Percentiles rank a stretch among this genome's conserved stretches.
Conservation (phyloP, 2,888 invertebrate species). For the Sympetrum striolatum region DNA sequence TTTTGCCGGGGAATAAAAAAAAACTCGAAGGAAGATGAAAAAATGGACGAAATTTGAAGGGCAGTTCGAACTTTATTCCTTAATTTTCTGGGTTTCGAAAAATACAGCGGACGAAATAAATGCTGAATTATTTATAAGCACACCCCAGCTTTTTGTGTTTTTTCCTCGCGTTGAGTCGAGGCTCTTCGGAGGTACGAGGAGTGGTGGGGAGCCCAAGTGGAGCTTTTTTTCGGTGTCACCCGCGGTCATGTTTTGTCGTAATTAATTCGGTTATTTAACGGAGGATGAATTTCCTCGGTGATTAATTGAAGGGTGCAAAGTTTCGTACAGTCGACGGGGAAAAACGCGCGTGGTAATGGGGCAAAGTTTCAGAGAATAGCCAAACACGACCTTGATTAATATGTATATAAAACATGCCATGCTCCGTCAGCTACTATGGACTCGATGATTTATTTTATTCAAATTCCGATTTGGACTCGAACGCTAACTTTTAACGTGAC, state of each 20-base stretch:
- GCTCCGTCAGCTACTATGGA: too few relatives aligned
- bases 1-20: not conserved
- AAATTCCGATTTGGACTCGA: too few relatives aligned
- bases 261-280: not conserved
- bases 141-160: not conserved
- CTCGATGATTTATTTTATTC: too few relatives aligned
- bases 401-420: not conserved
- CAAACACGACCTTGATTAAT: not conserved
- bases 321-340: not conserved
- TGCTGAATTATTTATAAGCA: not conserved
- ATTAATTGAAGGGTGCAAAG: not conserved
- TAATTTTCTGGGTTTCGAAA: not conserved
- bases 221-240: not conserved
- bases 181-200: not conserved
- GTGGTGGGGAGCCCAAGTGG: not conserved
- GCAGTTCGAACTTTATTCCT: not conserved
- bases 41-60: not conserved
- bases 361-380: not conserved
- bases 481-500: too few relatives aligned
- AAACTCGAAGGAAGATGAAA: not conserved
- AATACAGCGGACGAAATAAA: not conserved
- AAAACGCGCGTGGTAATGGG: not conserved
- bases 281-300: not conserved
- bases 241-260: not conserved
- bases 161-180: not conserved